These are phyloP conservation scores for Phocides pigmalion DNA, from an alignment of 1,140 invertebrate genomes.

Conservation along the genomic window DNA sequence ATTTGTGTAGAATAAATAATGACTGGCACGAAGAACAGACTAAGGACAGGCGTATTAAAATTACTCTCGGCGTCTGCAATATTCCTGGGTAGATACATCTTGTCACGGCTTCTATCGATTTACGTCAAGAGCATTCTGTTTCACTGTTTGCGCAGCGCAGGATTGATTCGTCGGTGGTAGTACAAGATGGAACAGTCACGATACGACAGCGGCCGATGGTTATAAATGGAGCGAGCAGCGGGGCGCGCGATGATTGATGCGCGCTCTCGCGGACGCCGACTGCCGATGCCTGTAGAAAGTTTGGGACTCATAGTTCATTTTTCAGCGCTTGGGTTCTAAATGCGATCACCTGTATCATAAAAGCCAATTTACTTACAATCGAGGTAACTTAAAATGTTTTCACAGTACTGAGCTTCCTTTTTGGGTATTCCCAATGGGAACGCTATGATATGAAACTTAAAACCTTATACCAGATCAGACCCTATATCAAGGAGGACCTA, in stretches of 20 bases:
- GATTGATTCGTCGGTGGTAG: conserved; percentile 26
- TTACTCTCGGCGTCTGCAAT: conserved; percentile 16
- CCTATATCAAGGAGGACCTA: too few species aligned
- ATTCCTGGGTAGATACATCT: conserved; percentile 8
- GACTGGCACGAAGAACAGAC: not conserved
- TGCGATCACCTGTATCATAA: too few species aligned
- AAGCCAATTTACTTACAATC: not conserved
- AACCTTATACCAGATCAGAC: too few species aligned
- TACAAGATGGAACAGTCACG: conserved; percentile 24
- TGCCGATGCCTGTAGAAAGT: conserved; percentile 22
- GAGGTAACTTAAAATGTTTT: too few species aligned
- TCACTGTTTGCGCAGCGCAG: conserved; percentile 6
- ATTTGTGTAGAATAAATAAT: not conserved
- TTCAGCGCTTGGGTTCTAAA: not conserved
- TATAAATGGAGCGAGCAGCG: conserved; percentile 8
- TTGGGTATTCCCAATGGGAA: too few species aligned
- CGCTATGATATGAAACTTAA: too few species aligned
- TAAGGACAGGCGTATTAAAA: not conserved
- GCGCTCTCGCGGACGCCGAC: conserved; percentile 15
- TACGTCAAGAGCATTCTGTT: conserved; percentile 16
- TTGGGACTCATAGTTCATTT: conserved; percentile 17
- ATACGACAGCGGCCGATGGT: conserved; percentile 11
- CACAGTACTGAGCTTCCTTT: too few species aligned
- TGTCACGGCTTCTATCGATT: conserved; percentile 25
- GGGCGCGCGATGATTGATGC: conserved; percentile 25